A percentile compares a stretch with the other conserved stretches of the same genome.
These are phyloP conservation scores for Philereme transversata DNA, from an alignment of 2,888 invertebrate genomes.

Conservation along the genomic window DNA sequence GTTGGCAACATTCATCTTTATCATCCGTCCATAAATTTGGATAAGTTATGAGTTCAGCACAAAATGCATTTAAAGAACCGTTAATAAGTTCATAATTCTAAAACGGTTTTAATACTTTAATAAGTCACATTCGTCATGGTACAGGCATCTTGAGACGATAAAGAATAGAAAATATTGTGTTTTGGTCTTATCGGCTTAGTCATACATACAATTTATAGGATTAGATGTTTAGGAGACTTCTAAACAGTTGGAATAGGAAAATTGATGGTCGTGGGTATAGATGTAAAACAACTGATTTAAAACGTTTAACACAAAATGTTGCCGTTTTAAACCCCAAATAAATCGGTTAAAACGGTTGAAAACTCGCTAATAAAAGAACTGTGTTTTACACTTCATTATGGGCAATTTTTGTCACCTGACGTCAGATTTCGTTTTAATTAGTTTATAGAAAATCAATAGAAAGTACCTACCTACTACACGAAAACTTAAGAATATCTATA, in stretches of 20 bases:
- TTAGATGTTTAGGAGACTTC: slow-evolving; percentile 8
- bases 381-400: too few species aligned
- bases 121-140: slow-evolving; percentile 71
- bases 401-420: too few species aligned
- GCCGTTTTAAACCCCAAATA: too few species aligned
- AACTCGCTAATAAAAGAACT: too few species aligned
- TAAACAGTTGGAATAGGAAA: not conserved
- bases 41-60: slow-evolving; percentile 53
- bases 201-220: slow-evolving; percentile 8
- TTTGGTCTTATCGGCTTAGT: slow-evolving; percentile 11
- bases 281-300: too few species aligned
- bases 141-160: slow-evolving; percentile 18
- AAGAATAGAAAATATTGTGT: slow-evolving; percentile 22
- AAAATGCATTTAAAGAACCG: slow-evolving; percentile 54
- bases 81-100: slow-evolving; percentile 61
- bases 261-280: too few species aligned
- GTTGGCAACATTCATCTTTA: not conserved
- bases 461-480: too few species aligned
- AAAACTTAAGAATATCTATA: too few species aligned
- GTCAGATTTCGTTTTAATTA: too few species aligned
- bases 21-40: slow-evolving; percentile 52
- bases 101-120: slow-evolving; percentile 59
- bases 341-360: too few species aligned
- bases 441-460: too few species aligned
- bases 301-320: too few species aligned